Evolutionary conservation across 2,888 invertebrate species (phyloP), one percentile per base, ranked within the genome.

Genomic region (Aspidiotus rigidus): DNA sequence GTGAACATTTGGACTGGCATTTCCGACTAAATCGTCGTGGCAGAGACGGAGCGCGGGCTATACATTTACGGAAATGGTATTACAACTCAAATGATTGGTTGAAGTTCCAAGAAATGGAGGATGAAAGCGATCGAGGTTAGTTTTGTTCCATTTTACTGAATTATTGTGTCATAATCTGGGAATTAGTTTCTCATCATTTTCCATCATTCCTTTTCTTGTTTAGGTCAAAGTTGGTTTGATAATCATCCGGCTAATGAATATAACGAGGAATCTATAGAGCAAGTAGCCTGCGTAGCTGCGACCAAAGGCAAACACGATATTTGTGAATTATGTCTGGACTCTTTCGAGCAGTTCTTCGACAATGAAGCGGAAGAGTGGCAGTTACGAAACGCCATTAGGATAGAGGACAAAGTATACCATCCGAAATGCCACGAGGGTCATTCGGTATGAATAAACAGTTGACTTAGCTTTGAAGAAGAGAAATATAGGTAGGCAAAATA

Each of bases 351-450:
- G 78, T 96, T 93, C 81, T 99, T 91, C 81, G 90, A 96, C 78
- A 94, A 98, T 79, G 98, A 99, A 75, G 86, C 88, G 73, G 99
- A 99, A 78, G 96, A 94, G 77, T 99, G 99, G 99, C 93, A 95
- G 77, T 82, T 98, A 41, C 80, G 88, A 72, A 89, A 92, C 77
- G 93, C 96, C 0, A 81, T 90, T 17, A 82, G 85, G 7, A 85
- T 88, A 44, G 87, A 91, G 69, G 86, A 84, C 0, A 83, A 84
- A 72, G 86, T 87, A 74, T 96, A 92, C 77, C 95, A 96, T 81
- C 94, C 95, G 0, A 79, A 90, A 44, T 96, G 96, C 79, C 87
- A 88, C 74, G 90, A 93, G 73, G 95, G 95, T 76, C 86, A 86
- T 76, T 39, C 42, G 55, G 69, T 69, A 13, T 41, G 41, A 44